Evolutionary conservation across 2,797 vertebrate species (phyloP).

Genomic region (Apogon hyalosoma): DNA sequence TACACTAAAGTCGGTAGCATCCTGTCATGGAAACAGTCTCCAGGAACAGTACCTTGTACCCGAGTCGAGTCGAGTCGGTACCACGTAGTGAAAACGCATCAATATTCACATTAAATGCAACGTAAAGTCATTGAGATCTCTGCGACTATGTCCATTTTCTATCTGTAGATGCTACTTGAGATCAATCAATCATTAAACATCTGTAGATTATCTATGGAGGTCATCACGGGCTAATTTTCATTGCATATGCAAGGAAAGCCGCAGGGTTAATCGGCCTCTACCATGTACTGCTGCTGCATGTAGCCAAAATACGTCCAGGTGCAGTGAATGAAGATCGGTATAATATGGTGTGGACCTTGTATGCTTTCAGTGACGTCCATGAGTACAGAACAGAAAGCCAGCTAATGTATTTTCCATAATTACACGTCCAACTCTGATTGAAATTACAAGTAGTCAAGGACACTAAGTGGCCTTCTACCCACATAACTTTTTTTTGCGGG

Average conservation of each 20-base stretch:
- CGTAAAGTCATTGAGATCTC: too few species aligned
- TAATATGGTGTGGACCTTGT: slow-evolving; percentile 16
- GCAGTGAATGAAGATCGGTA: slow-evolving; percentile 13
- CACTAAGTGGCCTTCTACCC: slow-evolving; percentile 17
- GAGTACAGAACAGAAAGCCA: slow-evolving; percentile 37
- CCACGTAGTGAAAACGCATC: too few species aligned
- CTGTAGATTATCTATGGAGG: too few species aligned
- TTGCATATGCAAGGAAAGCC: neutral
- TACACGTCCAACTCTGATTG: neutral
- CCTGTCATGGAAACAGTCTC: too few species aligned
- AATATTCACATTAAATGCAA: too few species aligned
- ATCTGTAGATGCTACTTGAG: too few species aligned
- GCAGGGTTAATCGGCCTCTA: slow-evolving; percentile 1
- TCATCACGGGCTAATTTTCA: too few species aligned
- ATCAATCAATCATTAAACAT: too few species aligned
- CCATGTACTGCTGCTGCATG: neutral
- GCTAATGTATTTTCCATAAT: slow-evolving; percentile 18
- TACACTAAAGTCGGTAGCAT: too few species aligned
- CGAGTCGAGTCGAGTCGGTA: too few species aligned
- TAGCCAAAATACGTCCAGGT: neutral
- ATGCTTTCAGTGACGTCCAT: slow-evolving; percentile 52
- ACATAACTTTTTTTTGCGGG: neutral
- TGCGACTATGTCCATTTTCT: too few species aligned
- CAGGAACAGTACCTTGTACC: too few species aligned
- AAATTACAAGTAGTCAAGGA: slow-evolving; percentile 32